These are phyloP conservation scores for Chaetogeoica ovagalla DNA, from an alignment of 2,888 invertebrate species.

Conservation along the genomic window DNA sequence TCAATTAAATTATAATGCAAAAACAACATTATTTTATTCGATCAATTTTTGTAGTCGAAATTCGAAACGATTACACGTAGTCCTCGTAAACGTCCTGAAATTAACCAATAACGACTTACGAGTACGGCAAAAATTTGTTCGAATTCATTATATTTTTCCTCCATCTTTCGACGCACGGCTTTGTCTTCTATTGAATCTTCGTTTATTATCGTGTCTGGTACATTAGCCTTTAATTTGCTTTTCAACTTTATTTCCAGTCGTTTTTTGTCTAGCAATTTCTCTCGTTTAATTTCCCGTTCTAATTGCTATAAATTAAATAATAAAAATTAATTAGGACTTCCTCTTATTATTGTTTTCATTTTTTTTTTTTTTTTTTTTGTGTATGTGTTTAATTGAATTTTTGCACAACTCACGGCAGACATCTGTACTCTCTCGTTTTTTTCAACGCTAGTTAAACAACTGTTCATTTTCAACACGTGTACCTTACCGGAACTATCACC, in stretches of 20 bases:
- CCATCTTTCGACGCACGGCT: too few species aligned
- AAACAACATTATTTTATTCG: too few species aligned
- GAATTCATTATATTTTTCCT: too few species aligned
- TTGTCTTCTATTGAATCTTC: too few species aligned
- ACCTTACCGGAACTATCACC: slow-evolving; percentile 78
- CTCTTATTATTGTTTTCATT: background rate
- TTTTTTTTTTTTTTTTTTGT: too few species aligned
- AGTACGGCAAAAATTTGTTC: too few species aligned
- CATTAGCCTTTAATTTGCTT: slow-evolving; percentile 54
- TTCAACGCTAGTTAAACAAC: slow-evolving; percentile 72
- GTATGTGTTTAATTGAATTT: background rate
- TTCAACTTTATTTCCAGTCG: slow-evolving; percentile 78
- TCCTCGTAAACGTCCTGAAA: too few species aligned
- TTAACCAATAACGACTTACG: too few species aligned
- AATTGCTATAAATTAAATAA: slow-evolving; percentile 57
- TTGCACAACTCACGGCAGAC: slow-evolving; percentile 64
- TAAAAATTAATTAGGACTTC: background rate
- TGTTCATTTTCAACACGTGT: slow-evolving; percentile 78
- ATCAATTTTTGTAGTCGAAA: too few species aligned
- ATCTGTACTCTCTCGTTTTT: slow-evolving; percentile 76
- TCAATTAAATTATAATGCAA: too few species aligned
- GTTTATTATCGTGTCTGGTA: background rate
- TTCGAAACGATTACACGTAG: too few species aligned
- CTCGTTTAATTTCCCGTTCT: slow-evolving; percentile 66
- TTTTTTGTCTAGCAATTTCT: slow-evolving; percentile 86